Percentiles rank a stretch among this genome's conserved stretches.
phyloP scores from a whole-genome alignment of 2,797 vertebrate genomes.

The Danio kyathit region DNA sequence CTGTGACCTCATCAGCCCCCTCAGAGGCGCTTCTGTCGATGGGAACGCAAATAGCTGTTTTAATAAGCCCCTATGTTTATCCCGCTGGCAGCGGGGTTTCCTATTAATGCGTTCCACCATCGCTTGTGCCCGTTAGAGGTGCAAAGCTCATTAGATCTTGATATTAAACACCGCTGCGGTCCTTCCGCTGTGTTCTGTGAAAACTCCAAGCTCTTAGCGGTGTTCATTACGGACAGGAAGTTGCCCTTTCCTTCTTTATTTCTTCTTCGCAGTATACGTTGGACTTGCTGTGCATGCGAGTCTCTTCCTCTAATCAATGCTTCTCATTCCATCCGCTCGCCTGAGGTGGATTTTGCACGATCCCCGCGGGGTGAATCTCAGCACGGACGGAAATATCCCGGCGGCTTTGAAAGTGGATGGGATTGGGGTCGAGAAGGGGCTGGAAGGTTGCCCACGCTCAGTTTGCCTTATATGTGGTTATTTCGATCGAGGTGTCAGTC shows the following conservation, averaged over 20 bases:
- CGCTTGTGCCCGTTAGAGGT: slow-evolving; percentile 19
- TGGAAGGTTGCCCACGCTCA: neutral
- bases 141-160: slow-evolving; percentile 44
- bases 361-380: neutral
- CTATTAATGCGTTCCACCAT: slow-evolving; percentile 34
- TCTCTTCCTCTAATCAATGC: slow-evolving; percentile 45
- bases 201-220: slow-evolving; percentile 24
- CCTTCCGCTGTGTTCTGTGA: slow-evolving; percentile 23
- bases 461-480: slow-evolving; percentile 21
- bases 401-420: neutral
- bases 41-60: slow-evolving; percentile 48
- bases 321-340: slow-evolving; percentile 5
- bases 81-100: slow-evolving; percentile 48
- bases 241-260: slow-evolving; percentile 5
- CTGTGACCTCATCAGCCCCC: slow-evolving; percentile 55
- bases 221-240: slow-evolving; percentile 59
- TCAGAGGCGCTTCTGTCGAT: neutral
- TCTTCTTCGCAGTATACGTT: neutral
- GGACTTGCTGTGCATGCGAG: slow-evolving; percentile 6
- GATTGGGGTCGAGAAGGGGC: neutral
- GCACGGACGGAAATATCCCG: slow-evolving; percentile 37
- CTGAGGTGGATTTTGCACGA: neutral
- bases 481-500: slow-evolving; percentile 36
- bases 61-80: slow-evolving; percentile 61
- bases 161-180: slow-evolving; percentile 41